Evolutionary conservation across 1,140 invertebrate genomes (phyloP), one percentile per base, ranked within the genome.

Genomic region (Diprion similis): DNA sequence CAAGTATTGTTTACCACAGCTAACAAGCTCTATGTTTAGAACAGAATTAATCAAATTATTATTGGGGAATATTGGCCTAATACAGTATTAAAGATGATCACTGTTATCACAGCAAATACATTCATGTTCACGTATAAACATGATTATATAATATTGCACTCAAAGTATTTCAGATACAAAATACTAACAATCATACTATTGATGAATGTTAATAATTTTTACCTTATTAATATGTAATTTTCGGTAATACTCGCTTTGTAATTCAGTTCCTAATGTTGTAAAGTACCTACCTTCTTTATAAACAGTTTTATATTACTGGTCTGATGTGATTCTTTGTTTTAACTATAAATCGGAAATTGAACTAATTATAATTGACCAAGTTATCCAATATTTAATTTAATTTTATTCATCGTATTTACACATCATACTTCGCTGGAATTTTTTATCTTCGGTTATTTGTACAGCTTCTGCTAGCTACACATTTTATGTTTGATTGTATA

Each of bases 1-100:
- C 24, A 37, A 37, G 24, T 37, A 37, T 6, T 37, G 24, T 37
- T 37, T 6, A 37, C 24, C 24, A 37, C 2, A 37, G 24, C 24
- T 37, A 37, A 71, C 68, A n/a, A 69, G 24, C 19, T 66, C 70
- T 74, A 74, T 71, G 71, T 74, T 74, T 74, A 74, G 73, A 74
- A 46, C 15, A 45, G 66, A 71, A 71, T 67, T 47, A 74, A 74
- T 71, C 71, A 70, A 68, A 48, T 71, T 19, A 74, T 71, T 74
- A 47, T 46, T 37, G 37, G 64, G 67, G 66, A 69, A 47, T 37
- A 73, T 71, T 66, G 17, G 46, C 65, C n/a, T 10, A 66, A 67
- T 69, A 24, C 59, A 24, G 15, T 6, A 6, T 10, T 1, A 70
- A 45, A 46, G 47, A 70, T 37, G 24, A 37, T 37, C 8, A 70